Evolutionary conservation across 2,888 invertebrate genomes (phyloP).

Genomic region (Callinectes sapidus): DNA sequence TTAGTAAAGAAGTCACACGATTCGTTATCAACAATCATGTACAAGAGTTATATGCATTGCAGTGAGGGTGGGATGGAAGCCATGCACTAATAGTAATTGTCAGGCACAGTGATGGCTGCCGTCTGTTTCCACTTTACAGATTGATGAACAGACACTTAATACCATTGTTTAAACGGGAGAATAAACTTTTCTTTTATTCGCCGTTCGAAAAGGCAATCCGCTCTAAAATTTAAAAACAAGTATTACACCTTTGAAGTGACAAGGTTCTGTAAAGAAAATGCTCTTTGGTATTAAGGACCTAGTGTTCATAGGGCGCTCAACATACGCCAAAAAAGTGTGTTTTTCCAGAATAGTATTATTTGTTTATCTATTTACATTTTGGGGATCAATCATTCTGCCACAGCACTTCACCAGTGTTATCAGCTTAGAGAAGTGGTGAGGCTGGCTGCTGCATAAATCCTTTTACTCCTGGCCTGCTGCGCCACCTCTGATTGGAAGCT

Average conservation of each 20-base stretch:
- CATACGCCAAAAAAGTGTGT: not conserved
- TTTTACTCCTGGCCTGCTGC: not conserved
- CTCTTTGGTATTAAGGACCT: too few species aligned
- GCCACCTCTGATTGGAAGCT: not conserved
- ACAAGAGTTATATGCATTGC: not conserved
- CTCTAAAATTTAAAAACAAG: too few species aligned
- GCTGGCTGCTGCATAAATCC: not conserved
- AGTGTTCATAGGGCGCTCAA: too few species aligned
- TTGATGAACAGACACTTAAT: too few species aligned
- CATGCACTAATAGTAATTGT: not conserved
- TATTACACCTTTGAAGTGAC: too few species aligned
- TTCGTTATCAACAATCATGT: not conserved
- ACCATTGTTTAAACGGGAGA: too few species aligned
- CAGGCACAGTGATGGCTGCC: too few species aligned
- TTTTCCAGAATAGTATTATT: not conserved
- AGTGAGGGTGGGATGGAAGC: not conserved
- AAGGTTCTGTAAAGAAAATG: too few species aligned
- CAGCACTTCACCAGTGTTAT: not conserved
- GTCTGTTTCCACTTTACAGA: not conserved
- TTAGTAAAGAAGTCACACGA: not conserved
- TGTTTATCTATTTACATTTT: not conserved
- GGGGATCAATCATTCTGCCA: not conserved
- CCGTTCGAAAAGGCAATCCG: too few species aligned
- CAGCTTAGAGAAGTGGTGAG: not conserved
- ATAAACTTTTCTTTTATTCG: too few species aligned